phyloP scores from a whole-genome alignment of 2,113 vertebrate species.

The Passer montanus region DNA sequence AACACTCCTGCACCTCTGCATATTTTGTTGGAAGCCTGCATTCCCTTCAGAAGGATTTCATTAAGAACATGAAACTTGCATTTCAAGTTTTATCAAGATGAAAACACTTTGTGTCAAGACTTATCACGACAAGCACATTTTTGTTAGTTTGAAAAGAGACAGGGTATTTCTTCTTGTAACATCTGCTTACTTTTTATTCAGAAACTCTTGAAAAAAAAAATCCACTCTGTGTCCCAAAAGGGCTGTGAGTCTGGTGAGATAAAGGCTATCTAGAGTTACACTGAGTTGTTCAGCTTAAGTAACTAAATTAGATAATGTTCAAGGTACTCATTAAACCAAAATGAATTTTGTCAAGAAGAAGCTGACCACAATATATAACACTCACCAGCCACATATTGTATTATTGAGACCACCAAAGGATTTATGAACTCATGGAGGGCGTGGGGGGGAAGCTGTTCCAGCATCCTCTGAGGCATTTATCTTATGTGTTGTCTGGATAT shows the following conservation, averaged over 20 bases:
- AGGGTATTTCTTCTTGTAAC: not conserved
- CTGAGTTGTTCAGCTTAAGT: not conserved
- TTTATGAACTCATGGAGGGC: conserved; percentile 41
- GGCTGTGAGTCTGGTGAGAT: not conserved
- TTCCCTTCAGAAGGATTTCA: not conserved
- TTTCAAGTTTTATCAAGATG: conserved; percentile 1
- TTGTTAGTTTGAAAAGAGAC: conserved; percentile 7
- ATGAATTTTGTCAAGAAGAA: conserved; percentile 37
- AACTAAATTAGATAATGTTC: conserved; percentile 32
- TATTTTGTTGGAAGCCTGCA: not conserved
- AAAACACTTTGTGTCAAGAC: not conserved
- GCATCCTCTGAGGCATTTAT: conserved; percentile 62
- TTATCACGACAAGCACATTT: conserved; percentile 18
- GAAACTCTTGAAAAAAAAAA: conserved; percentile 55
- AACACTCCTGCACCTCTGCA: not conserved
- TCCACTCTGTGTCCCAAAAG: not conserved
- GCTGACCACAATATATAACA: conserved; percentile 30
- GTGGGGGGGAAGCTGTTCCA: conserved; percentile 34
- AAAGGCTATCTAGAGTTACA: not conserved
- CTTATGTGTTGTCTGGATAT: conserved; percentile 73
- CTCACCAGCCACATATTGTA: conserved; percentile 30
- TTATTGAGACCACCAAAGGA: conserved; percentile 44
- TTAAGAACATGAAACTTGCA: conserved; percentile 21
- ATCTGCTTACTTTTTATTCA: conserved; percentile 49
- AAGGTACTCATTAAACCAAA: conserved; percentile 35